Evolutionary conservation across 2,888 invertebrate species (phyloP).

Genomic region (Drosophila algonquin): DNA sequence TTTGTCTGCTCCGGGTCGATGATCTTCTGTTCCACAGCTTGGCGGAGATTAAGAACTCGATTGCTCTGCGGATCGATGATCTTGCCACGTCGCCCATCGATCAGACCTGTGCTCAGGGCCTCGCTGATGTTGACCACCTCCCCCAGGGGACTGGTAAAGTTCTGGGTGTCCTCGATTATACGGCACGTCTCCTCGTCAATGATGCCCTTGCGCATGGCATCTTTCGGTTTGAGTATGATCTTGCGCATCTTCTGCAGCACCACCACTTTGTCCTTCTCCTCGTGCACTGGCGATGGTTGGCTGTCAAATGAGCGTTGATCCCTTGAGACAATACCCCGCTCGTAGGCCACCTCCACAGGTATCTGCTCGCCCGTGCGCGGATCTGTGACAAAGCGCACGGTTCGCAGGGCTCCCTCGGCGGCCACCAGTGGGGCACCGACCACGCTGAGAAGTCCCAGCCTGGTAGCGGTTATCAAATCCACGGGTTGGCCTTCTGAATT

Average conservation of each 20-base stretch:
- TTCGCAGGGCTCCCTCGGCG: slow-evolving; percentile 88
- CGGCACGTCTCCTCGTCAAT: slow-evolving; percentile 91
- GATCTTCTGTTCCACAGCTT: slow-evolving; percentile 93
- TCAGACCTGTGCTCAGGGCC: slow-evolving; percentile 88
- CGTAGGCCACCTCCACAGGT: slow-evolving; percentile 91
- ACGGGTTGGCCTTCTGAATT: slow-evolving; percentile 88
- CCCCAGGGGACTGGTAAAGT: slow-evolving; percentile 86
- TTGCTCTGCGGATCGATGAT: slow-evolving; percentile 93
- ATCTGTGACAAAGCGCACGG: slow-evolving; percentile 89
- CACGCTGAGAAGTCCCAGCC: slow-evolving; percentile 90
- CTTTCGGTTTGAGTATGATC: slow-evolving; percentile 89
- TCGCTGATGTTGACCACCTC: slow-evolving; percentile 89
- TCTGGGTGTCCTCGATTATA: slow-evolving; percentile 87
- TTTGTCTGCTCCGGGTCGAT: slow-evolving; percentile 91
- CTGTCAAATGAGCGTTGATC: slow-evolving; percentile 81
- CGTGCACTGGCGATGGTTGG: slow-evolving; percentile 86
- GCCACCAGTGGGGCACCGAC: slow-evolving; percentile 90
- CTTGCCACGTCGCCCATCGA: slow-evolving; percentile 90
- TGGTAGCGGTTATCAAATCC: slow-evolving; percentile 89
- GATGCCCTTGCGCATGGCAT: slow-evolving; percentile 91
- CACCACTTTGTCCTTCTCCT: slow-evolving; percentile 88
- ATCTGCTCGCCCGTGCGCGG: slow-evolving; percentile 92
- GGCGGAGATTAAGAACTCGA: slow-evolving; percentile 90
- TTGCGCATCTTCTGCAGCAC: slow-evolving; percentile 91
- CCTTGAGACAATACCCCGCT: slow-evolving; percentile 88